A percentile compares a stretch with the other conserved stretches of the same genome.
These are phyloP conservation scores for Diorhabda elongata DNA, from an alignment of 1,140 invertebrate genomes.

Conservation along the genomic window DNA sequence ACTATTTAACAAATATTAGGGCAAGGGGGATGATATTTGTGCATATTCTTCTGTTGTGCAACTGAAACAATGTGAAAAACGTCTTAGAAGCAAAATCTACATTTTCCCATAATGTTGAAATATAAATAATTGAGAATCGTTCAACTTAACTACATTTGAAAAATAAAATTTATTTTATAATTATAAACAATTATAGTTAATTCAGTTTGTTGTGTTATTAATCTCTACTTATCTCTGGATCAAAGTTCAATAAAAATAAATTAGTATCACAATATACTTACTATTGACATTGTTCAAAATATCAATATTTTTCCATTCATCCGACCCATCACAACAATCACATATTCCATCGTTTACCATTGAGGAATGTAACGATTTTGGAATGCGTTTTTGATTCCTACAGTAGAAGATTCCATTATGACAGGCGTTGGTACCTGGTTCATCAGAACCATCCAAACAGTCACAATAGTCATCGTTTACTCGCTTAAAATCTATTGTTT, in stretches of 20 bases:
- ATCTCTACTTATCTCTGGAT: not conserved
- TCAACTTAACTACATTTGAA: not conserved
- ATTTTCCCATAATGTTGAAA: not conserved
- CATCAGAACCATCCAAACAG: slow-evolving; percentile 83
- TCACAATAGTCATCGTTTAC: slow-evolving; percentile 96
- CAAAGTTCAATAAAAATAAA: slow-evolving; percentile 19
- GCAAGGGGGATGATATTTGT: slow-evolving; percentile 6
- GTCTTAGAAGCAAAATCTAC: not conserved
- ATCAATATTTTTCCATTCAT: slow-evolving; percentile 51
- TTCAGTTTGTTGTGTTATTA: not conserved
- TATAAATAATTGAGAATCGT: not conserved
- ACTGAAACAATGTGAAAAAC: slow-evolving; percentile 3
- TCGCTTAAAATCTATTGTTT: slow-evolving; percentile 55
- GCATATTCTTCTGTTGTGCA: not conserved
- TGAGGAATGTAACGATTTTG: slow-evolving; percentile 51
- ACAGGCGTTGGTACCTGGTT: slow-evolving; percentile 88
- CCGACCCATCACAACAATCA: slow-evolving; percentile 84
- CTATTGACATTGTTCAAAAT: slow-evolving; percentile 46
- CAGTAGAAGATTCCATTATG: slow-evolving; percentile 48
- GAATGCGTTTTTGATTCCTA: slow-evolving; percentile 36
- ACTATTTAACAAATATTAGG: slow-evolving; percentile 7
- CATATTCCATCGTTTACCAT: slow-evolving; percentile 92
- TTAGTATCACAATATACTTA: slow-evolving; percentile 7
- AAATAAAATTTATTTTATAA: not conserved
- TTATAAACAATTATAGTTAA: slow-evolving; percentile 3